Conservation (phyloP, 2,797 vertebrate genomes). For the Megalops cyprinoides region DNA sequence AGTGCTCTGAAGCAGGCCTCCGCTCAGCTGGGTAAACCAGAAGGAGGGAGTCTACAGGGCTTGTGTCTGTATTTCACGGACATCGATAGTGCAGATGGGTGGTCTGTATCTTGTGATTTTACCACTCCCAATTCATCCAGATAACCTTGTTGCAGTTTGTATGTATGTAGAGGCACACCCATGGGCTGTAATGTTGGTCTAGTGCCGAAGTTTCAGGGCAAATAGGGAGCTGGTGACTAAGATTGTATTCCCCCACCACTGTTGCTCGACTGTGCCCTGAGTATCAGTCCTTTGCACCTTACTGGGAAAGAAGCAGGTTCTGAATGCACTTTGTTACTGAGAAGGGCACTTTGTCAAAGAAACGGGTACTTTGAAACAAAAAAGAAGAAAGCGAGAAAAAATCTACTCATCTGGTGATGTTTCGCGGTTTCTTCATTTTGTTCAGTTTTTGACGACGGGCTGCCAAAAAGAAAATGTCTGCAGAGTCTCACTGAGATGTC, state of each 20-base stretch:
- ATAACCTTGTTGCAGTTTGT: slow-evolving; percentile 33
- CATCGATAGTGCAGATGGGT: slow-evolving; percentile 18
- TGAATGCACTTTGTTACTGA: slow-evolving; percentile 79
- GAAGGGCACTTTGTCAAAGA: slow-evolving; percentile 74
- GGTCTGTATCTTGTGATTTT: slow-evolving; percentile 36
- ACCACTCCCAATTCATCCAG: slow-evolving; percentile 49
- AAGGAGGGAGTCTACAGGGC: background rate
- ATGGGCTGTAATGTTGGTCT: slow-evolving; percentile 12
- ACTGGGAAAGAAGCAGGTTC: slow-evolving; percentile 65
- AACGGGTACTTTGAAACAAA: slow-evolving; percentile 79
- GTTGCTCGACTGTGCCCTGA: slow-evolving; percentile 50
- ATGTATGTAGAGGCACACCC: slow-evolving; percentile 29
- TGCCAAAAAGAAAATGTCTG: slow-evolving; percentile 66
- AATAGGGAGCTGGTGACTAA: slow-evolving; percentile 33
- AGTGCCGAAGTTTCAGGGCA: slow-evolving; percentile 27
- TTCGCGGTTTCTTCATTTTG: slow-evolving; percentile 47
- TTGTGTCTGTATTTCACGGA: slow-evolving; percentile 28
- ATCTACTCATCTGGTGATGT: slow-evolving; percentile 43
- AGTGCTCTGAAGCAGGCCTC: slow-evolving; percentile 59
- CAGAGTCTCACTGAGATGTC: slow-evolving; percentile 47
- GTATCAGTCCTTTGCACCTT: slow-evolving; percentile 72
- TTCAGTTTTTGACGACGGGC: slow-evolving; percentile 67
- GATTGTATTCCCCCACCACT: slow-evolving; percentile 30
- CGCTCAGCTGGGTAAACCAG: slow-evolving; percentile 42
- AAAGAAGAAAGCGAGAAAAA: slow-evolving; percentile 57